Conservation (phyloP, 2,888 invertebrate species). For the Seira sanloemensis region DNA sequence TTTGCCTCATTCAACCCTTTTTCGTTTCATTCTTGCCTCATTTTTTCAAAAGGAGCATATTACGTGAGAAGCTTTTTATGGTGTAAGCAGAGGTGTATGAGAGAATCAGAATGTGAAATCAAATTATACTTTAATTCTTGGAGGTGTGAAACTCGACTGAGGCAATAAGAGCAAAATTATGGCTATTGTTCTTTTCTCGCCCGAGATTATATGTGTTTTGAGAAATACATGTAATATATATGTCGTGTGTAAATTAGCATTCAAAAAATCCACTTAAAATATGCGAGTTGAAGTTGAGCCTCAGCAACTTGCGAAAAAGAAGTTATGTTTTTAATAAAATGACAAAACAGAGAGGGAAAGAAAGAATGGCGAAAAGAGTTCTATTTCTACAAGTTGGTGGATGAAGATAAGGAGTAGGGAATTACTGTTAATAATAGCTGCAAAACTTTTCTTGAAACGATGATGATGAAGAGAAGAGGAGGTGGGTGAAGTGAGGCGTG, state of each 20-base stretch:
- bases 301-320: neutral
- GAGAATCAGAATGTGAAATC: neutral
- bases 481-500: conserved; percentile 24
- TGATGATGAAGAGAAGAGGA: conserved; percentile 19
- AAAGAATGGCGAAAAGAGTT: neutral
- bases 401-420: neutral
- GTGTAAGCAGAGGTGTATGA: neutral
- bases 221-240: neutral
- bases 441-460: neutral
- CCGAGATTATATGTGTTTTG: neutral
- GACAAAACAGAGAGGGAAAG: neutral
- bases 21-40: neutral
- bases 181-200: neutral
- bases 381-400: neutral
- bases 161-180: neutral
- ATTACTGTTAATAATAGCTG: neutral
- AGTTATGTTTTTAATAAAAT: neutral
- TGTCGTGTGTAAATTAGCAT: neutral
- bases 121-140: neutral
- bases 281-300: neutral
- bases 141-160: neutral
- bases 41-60: neutral
- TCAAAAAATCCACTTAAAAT: neutral
- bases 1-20: neutral
- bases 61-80: neutral